Evolutionary conservation across 2,797 vertebrate genomes (phyloP), one percentile per base, ranked within the genome.

Genomic region (Mastacembelus armatus): DNA sequence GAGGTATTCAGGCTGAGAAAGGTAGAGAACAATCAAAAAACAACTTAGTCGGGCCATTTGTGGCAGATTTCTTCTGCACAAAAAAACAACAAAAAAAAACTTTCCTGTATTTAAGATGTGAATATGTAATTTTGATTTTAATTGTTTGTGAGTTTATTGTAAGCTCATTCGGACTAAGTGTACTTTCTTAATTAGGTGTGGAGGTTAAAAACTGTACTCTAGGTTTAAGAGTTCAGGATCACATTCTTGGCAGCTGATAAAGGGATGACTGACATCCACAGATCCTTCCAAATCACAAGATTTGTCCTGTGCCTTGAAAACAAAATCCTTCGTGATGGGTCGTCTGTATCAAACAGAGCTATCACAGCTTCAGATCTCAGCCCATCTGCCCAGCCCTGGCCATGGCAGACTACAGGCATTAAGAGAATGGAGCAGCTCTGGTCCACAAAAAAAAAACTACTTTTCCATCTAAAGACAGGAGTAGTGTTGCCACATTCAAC

Each of bases 341-440:
- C 4, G 1, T 7, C 12, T 4, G 4, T 1, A 15, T 3, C 19
- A 39, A 36, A 35, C 14, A 11, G 16, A 55, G 22, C 29, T 18
- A 45, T 47, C 54, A 42, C 38, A 58, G 44, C 39, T 42, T 66
- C 45, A 27, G 19, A 44, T 62, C 50, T 43, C 42, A 61, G 24
- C 8, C 44, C 54, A 38, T 64, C 51, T 76, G 40, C 12, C 21
- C 44, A 58, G 9, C 9, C 38, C 35, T 57, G 38, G 4, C 18
- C 19, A 21, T 30, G 11, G 16, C 3, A 16, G 18, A 48, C 22
- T 36, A 39, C 22, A 12, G 10, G 67, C 27, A 48, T 54, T 5
- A 45, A 36, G 22, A 42, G 18, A 44, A 2, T 29, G 63, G 29
- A 51, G 39, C 15, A 71, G 75, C 83, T 84, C 42, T 56, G 15